Percentiles rank a stretch among this genome's conserved stretches.
These are phyloP conservation scores for Aleiodes alternator DNA, from an alignment of 2,888 invertebrate species.

Conservation along the genomic window DNA sequence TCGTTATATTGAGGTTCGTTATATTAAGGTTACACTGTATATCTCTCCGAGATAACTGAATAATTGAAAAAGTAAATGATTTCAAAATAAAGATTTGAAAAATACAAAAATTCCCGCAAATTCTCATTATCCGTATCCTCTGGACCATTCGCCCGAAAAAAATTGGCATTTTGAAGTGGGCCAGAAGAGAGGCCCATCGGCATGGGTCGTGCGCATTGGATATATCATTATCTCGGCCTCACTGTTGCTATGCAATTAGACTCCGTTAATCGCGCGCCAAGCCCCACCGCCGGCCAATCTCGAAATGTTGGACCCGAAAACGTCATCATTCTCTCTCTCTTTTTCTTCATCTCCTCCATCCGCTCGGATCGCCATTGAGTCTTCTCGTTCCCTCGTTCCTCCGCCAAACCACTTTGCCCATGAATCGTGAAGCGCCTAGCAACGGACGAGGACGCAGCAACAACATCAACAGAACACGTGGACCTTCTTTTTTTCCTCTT, in stretches of 20 bases:
- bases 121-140: slow-evolving; percentile 10
- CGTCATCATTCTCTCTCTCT: slow-evolving; percentile 36
- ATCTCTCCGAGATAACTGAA: neutral
- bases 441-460: slow-evolving; percentile 65
- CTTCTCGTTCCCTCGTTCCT: slow-evolving; percentile 18
- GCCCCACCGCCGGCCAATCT: slow-evolving; percentile 51
- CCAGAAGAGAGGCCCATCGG: slow-evolving; percentile 62
- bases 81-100: too few species aligned
- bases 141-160: slow-evolving; percentile 27
- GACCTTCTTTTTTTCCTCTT: slow-evolving; percentile 48
- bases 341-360: neutral
- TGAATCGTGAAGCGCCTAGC: slow-evolving; percentile 38
- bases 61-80: neutral
- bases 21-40: too few species aligned
- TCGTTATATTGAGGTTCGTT: too few species aligned
- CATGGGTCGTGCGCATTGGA: slow-evolving; percentile 67
- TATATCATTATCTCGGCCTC: slow-evolving; percentile 73
- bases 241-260: slow-evolving; percentile 74
- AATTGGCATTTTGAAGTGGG: slow-evolving; percentile 63
- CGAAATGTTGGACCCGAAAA: slow-evolving; percentile 44
- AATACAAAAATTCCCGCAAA: neutral
- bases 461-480: slow-evolving; percentile 70
- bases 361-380: too few species aligned
- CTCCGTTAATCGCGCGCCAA: slow-evolving; percentile 69
- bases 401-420: neutral